phyloP scores from a whole-genome alignment of 2,113 vertebrate genomes.

The Pseudolaguvia tuberculata region DNA sequence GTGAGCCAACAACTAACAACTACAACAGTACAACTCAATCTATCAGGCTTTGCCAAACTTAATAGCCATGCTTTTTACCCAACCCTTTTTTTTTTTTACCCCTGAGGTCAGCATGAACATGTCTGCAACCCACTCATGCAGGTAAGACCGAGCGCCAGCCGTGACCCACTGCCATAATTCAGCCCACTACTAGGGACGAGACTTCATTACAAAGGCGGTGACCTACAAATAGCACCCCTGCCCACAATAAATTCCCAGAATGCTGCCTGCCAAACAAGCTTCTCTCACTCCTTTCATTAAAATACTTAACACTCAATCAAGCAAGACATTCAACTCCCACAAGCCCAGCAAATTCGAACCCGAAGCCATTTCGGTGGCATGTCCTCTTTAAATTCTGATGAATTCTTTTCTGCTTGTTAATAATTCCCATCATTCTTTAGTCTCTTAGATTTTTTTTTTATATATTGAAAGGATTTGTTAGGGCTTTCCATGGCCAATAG shows the following conservation, averaged over 20 bases:
- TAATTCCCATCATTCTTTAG: slow-evolving; percentile 27
- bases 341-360: slow-evolving; percentile 7
- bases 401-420: slow-evolving; percentile 36
- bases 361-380: slow-evolving; percentile 2
- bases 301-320: slow-evolving; percentile 42
- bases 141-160: slow-evolving; percentile 10
- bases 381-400: slow-evolving; percentile 33
- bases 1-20: too few species aligned
- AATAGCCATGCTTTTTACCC: background rate
- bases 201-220: slow-evolving; percentile 41
- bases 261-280: slow-evolving; percentile 42
- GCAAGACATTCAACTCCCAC: slow-evolving; percentile 14
- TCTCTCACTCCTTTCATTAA: slow-evolving; percentile 37
- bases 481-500: slow-evolving; percentile 45
- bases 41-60: background rate
- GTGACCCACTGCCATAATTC: slow-evolving; percentile 42
- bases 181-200: slow-evolving; percentile 38
- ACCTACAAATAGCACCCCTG: slow-evolving; percentile 43
- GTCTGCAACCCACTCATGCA: background rate
- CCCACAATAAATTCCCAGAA: slow-evolving; percentile 41
- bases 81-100: background rate
- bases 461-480: slow-evolving; percentile 29
- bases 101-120: slow-evolving; percentile 1
- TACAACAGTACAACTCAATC: background rate
- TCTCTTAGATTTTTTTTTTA: slow-evolving; percentile 28